These are phyloP conservation scores for Parus major DNA, from an alignment of 2,113 vertebrate species.

Conservation along the genomic window DNA sequence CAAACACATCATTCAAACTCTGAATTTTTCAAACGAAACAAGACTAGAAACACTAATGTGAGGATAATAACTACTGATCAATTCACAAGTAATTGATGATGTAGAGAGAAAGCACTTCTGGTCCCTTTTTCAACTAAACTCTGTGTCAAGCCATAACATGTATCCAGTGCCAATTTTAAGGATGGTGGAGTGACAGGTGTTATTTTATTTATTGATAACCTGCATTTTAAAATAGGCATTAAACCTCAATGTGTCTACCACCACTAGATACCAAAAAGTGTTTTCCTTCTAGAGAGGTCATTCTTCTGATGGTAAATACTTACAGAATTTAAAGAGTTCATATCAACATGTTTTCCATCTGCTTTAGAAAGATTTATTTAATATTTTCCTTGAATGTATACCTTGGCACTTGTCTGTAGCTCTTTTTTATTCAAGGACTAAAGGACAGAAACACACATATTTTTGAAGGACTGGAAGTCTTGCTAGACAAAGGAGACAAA, in stretches of 20 bases:
- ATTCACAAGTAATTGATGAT: not conserved
- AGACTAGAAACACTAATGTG: not conserved
- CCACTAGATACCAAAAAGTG: not conserved
- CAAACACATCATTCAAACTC: not conserved
- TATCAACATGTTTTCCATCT: not conserved
- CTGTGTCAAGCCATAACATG: not conserved
- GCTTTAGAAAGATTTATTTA: not conserved
- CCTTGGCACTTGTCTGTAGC: not conserved
- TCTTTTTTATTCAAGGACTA: not conserved
- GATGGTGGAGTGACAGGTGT: accelerated
- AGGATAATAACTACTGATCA: not conserved
- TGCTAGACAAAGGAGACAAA: not conserved
- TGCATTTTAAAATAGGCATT: not conserved
- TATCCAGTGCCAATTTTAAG: not conserved
- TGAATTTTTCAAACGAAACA: not conserved
- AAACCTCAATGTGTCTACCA: not conserved
- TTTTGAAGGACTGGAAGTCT: not conserved
- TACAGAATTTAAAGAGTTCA: not conserved
- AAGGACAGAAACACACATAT: not conserved
- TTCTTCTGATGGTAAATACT: not conserved
- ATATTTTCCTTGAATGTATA: not conserved
- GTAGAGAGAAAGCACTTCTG: not conserved
- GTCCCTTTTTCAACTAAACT: not conserved
- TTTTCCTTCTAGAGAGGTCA: not conserved
- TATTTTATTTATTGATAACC: not conserved